Evolutionary conservation across 1,140 invertebrate species (phyloP), one percentile per base, ranked within the genome.

Genomic region (Microplitis demolitor): DNA sequence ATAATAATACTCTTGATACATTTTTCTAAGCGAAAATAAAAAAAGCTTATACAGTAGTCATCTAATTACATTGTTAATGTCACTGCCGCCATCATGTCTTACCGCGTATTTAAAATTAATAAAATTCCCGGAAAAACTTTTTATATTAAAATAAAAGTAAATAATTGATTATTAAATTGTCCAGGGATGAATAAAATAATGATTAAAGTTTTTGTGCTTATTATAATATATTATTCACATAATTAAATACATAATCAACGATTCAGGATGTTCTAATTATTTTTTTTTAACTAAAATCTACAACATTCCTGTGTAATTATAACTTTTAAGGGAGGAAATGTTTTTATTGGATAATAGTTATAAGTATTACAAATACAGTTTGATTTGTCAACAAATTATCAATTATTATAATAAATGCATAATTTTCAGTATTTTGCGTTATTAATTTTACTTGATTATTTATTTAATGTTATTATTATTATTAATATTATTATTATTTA

Each of bases 191-290:
- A 37, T 62, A 0, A 8, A 37, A 37, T 61, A 50, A 50, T 56
- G 35, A 50, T n/a, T 14, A 66, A 35, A 51, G 24, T 75, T 78
- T 78, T 79, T 83, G 77, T 76, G 78, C 78, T 82, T 81, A 45
- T 45, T 9, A 80, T 78, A 82, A 24, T 73, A 78, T 82, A 79
- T 78, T 80, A 85, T 86, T 83, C 83, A 83, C 80, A 85, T 85
- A 81, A 83, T 83, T 84, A 81, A 81, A 9, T 83, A 86, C 79
- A 83, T 80, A 79, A 77, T 82, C 72, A 81, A 83, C 78, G 79
- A 79, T 81, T 72, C 75, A 54, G 39, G 16, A 66, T 51, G 45
- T 14, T 64, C 11, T 64, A 14, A 37, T n/a, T 39, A 16, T 61
- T 61, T 31, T 4, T 3, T n/a, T 4, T 31, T 37, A 37, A 11